Conservation (phyloP, 1,140 invertebrate genomes). For the Stenopsyche tienmushanensis region DNA sequence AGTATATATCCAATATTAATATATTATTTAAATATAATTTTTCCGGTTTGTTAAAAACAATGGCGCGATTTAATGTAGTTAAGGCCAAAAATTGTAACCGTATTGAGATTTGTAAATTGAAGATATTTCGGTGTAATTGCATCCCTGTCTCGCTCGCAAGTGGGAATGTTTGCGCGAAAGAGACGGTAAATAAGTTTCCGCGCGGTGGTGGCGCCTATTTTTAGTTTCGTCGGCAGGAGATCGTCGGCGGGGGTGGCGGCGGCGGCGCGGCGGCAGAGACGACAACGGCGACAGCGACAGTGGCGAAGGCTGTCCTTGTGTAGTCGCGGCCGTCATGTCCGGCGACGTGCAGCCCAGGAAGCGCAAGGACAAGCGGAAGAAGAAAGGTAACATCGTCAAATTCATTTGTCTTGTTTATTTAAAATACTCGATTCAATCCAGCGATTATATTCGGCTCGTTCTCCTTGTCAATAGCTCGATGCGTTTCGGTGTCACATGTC, state of each 20-base stretch:
- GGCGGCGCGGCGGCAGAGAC: background rate
- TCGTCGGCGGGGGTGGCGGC: background rate
- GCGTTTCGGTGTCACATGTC: too few relatives aligned
- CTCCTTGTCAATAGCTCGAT: background rate
- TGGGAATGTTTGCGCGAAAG: background rate
- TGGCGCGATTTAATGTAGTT: too few relatives aligned
- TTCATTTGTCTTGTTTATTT: too few relatives aligned
- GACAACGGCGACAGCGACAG: background rate
- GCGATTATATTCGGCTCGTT: too few relatives aligned
- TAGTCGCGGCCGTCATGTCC: slow-evolving; percentile 56
- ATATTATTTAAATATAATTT: too few relatives aligned
- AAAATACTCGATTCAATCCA: too few relatives aligned
- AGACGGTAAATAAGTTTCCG: background rate
- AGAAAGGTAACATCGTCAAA: slow-evolving; percentile 65
- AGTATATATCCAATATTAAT: too few relatives aligned
- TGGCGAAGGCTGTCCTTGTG: too few relatives aligned
- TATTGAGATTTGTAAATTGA: too few relatives aligned
- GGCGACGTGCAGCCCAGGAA: slow-evolving; percentile 70
- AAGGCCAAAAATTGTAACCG: too few relatives aligned
- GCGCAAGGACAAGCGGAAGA: slow-evolving; percentile 68
- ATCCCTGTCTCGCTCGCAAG: background rate
- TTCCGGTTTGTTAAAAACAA: too few relatives aligned
- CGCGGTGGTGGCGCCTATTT: background rate
- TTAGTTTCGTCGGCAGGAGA: background rate
- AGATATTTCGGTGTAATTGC: background rate